These are phyloP conservation scores for Argyrosomus regius DNA, from an alignment of 2,797 vertebrate species.

Conservation along the genomic window DNA sequence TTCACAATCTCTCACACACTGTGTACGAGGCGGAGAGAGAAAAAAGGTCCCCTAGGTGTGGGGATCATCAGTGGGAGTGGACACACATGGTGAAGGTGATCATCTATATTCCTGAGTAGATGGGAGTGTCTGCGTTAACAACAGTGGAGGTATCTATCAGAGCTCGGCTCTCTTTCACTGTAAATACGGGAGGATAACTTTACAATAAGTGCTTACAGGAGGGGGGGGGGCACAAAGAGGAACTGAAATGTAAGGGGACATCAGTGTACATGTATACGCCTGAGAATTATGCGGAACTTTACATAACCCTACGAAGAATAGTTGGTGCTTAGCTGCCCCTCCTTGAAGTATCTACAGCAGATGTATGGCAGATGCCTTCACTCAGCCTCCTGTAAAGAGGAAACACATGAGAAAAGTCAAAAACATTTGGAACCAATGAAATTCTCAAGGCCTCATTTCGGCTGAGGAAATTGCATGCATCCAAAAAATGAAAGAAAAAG, in stretches of 20 bases:
- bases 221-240: neutral
- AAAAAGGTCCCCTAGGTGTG: neutral
- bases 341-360: slow-evolving; percentile 61
- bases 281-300: slow-evolving; percentile 45
- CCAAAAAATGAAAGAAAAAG: neutral
- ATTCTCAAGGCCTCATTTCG: slow-evolving; percentile 6
- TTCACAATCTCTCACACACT: slow-evolving; percentile 11
- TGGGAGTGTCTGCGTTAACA: slow-evolving; percentile 33
- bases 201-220: slow-evolving; percentile 44
- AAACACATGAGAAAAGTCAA: slow-evolving; percentile 27
- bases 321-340: slow-evolving; percentile 60
- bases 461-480: neutral
- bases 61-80: neutral
- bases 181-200: slow-evolving; percentile 15
- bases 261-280: slow-evolving; percentile 39
- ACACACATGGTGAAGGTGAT: slow-evolving; percentile 28
- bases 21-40: neutral
- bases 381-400: slow-evolving; percentile 68
- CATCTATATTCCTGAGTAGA: slow-evolving; percentile 71
- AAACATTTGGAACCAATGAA: slow-evolving; percentile 44
- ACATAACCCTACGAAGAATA: slow-evolving; percentile 48
- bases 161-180: slow-evolving; percentile 26
- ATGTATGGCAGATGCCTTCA: slow-evolving; percentile 55
- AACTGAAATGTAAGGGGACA: slow-evolving; percentile 1
- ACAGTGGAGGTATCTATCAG: slow-evolving; percentile 52